Conservation (phyloP, 1,140 invertebrate genomes). For the Diachasma alloeum region DNA sequence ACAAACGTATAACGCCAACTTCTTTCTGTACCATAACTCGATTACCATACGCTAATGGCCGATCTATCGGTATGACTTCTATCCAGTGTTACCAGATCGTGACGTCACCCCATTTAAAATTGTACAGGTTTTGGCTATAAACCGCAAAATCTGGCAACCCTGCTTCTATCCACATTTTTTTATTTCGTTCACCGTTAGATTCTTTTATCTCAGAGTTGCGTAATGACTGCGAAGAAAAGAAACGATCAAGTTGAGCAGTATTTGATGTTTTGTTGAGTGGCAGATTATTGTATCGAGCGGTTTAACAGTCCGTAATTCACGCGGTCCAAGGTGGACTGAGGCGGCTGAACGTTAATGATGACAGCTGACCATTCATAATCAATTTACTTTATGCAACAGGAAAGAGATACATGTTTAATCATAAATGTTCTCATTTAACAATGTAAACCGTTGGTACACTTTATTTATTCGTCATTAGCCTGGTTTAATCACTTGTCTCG, state of each 20-base stretch:
- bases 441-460: background rate
- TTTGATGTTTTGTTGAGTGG: background rate
- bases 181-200: constrained; percentile 33
- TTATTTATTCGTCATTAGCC: background rate
- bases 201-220: background rate
- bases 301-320: background rate
- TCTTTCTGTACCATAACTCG: constrained; percentile 1
- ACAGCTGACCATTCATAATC: background rate
- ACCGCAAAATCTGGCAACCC: too few species aligned
- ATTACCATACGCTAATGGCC: constrained; percentile 22
- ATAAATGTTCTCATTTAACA: background rate
- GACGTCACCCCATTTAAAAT: too few species aligned
- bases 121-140: too few species aligned
- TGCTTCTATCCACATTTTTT: constrained; percentile 16
- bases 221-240: background rate
- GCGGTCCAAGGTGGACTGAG: background rate
- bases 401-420: background rate
- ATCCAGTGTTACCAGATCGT: too few species aligned
- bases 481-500: background rate
- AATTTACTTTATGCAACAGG: background rate
- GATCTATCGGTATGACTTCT: background rate
- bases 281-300: background rate
- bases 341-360: background rate
- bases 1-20: constrained; percentile 7
- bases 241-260: background rate